Conservation (phyloP, 2,113 vertebrate genomes). For the Octodon degus region DNA sequence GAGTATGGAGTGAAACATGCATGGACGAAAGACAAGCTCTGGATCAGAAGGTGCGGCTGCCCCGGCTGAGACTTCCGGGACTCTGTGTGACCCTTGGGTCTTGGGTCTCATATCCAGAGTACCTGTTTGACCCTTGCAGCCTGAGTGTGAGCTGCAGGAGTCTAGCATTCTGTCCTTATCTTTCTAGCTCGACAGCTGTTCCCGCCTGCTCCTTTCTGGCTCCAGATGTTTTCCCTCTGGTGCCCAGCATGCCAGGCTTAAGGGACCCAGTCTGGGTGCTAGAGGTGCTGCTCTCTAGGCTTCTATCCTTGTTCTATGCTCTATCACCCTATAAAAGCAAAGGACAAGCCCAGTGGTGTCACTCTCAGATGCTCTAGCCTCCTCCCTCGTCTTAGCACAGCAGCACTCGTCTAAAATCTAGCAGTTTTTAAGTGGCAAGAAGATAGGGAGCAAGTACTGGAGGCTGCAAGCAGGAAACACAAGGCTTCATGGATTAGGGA, state of each 20-base stretch:
- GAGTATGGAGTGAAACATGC: neutral
- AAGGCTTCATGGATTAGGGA: neutral
- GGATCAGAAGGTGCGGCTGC: neutral
- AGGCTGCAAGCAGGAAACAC: neutral
- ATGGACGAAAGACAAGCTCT: neutral
- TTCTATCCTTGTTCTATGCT: accelerated
- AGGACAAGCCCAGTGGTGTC: neutral
- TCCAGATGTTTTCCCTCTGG: neutral
- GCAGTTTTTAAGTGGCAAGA: neutral
- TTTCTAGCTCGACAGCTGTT: neutral
- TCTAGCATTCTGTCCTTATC: neutral
- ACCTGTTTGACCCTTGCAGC: neutral
- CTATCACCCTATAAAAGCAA: neutral
- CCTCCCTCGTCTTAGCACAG: neutral
- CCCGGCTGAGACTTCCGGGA: neutral
- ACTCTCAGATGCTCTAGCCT: neutral
- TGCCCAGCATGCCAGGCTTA: neutral
- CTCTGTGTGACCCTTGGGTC: neutral
- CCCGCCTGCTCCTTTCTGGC: neutral
- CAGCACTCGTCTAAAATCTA: neutral
- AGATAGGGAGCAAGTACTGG: neutral
- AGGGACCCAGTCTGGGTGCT: neutral
- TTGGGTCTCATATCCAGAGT: neutral
- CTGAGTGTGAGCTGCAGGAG: neutral
- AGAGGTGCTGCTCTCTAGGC: neutral